Conservation (phyloP, 2,113 vertebrate genomes). For the Arothron firmamentum region DNA sequence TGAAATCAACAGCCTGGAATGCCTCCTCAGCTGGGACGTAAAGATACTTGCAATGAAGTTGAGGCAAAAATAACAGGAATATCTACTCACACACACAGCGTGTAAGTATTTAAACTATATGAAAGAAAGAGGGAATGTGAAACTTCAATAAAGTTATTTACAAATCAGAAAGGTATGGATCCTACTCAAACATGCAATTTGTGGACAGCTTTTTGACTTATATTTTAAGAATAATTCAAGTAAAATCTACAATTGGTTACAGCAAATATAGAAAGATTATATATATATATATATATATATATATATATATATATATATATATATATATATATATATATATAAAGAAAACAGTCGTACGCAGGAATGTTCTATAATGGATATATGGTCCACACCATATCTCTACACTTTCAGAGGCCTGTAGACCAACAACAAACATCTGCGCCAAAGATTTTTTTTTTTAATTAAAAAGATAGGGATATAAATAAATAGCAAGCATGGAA, state of each 20-base stretch:
- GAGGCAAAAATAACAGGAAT: constrained; percentile 45
- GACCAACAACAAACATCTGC: not conserved
- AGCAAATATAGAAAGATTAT: not conserved
- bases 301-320: too few species aligned
- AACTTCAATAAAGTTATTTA: too few species aligned
- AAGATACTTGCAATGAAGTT: constrained; percentile 62
- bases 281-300: too few species aligned
- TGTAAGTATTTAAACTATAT: too few species aligned
- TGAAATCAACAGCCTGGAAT: constrained; percentile 67
- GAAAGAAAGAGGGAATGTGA: too few species aligned
- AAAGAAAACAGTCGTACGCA: too few species aligned
- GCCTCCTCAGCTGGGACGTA: constrained; percentile 60
- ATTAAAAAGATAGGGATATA: not conserved
- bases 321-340: too few species aligned
- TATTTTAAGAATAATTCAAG: not conserved
- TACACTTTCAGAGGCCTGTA: too few species aligned
- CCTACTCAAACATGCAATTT: constrained; percentile 3
- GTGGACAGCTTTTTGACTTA: not conserved
- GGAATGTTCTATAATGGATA: too few species aligned
- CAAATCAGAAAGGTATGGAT: constrained; percentile 11
- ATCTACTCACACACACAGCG: constrained; percentile 27
- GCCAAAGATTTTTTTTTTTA: not conserved
- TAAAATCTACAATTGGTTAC: not conserved
- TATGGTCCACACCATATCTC: too few species aligned
- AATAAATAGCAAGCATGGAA: constrained; percentile 19